Evolutionary conservation across 2,113 vertebrate species (phyloP).

Genomic region (Thymallus thymallus): DNA sequence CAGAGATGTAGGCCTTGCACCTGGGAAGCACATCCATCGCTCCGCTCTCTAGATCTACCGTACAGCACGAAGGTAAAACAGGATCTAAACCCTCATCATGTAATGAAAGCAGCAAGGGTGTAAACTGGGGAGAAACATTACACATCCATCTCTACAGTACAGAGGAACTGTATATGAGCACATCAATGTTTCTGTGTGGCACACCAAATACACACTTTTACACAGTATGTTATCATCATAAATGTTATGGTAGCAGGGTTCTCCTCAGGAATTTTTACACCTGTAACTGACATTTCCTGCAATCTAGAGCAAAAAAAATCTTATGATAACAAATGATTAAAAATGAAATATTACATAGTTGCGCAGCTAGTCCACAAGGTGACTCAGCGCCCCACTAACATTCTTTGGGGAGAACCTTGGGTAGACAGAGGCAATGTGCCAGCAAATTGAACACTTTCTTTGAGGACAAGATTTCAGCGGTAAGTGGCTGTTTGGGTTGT

Average conservation of each 20-base stretch:
- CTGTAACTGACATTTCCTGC: too few species aligned
- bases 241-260: background rate
- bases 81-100: background rate
- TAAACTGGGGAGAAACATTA: background rate
- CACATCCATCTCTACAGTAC: background rate
- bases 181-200: background rate
- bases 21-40: background rate
- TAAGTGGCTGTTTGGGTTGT: background rate
- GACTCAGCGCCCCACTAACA: too few species aligned
- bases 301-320: background rate
- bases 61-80: background rate
- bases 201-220: background rate
- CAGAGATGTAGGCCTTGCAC: background rate
- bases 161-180: background rate
- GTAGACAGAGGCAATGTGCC: background rate
- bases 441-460: background rate
- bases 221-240: background rate
- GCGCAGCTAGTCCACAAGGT: too few species aligned
- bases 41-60: background rate
- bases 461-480: background rate
- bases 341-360: too few species aligned
- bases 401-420: too few species aligned
- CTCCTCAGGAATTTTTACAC: too few species aligned
- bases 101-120: constrained; percentile 1
- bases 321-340: too few species aligned